These are phyloP conservation scores for Leucania comma DNA, from an alignment of 2,888 invertebrate genomes.

Conservation along the genomic window DNA sequence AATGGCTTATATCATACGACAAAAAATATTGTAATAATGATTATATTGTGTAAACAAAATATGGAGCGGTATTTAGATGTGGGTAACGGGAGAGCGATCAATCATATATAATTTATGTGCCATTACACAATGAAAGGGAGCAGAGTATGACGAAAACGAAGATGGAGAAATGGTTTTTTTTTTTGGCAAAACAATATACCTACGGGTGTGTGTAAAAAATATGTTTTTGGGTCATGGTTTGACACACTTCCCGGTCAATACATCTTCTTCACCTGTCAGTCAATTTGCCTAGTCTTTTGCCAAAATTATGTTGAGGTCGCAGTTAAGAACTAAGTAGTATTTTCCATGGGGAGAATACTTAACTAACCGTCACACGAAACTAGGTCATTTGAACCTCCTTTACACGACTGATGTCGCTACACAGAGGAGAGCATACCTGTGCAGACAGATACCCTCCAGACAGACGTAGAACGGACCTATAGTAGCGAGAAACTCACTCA, in stretches of 20 bases:
- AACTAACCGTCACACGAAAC: not conserved
- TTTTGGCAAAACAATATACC: conserved; percentile 40
- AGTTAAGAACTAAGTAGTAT: not conserved
- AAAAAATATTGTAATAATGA: conserved; percentile 60
- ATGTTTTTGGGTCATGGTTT: conserved; percentile 11
- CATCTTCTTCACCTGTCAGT: not conserved
- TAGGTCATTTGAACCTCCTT: not conserved
- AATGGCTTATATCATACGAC: conserved; percentile 43
- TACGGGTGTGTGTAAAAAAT: not conserved
- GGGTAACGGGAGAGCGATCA: conserved; percentile 54
- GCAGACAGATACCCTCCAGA: not conserved
- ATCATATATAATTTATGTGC: conserved; percentile 67
- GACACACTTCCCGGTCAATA: not conserved
- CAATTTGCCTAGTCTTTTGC: not conserved
- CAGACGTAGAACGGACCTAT: not conserved
- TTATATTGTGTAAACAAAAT: conserved; percentile 57
- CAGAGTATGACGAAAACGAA: conserved; percentile 51
- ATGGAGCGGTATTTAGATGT: conserved; percentile 58
- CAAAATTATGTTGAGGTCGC: not conserved
- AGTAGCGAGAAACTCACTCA: too few relatives aligned
- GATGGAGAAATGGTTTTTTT: conserved; percentile 34
- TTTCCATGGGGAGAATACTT: not conserved
- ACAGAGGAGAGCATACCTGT: too few relatives aligned
- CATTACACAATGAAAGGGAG: conserved; percentile 59
- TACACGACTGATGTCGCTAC: not conserved